Percentiles rank a stretch among this genome's conserved stretches.
Evolutionary conservation across 2,888 invertebrate species (phyloP).

Genomic region (Loripinus fragilis): DNA sequence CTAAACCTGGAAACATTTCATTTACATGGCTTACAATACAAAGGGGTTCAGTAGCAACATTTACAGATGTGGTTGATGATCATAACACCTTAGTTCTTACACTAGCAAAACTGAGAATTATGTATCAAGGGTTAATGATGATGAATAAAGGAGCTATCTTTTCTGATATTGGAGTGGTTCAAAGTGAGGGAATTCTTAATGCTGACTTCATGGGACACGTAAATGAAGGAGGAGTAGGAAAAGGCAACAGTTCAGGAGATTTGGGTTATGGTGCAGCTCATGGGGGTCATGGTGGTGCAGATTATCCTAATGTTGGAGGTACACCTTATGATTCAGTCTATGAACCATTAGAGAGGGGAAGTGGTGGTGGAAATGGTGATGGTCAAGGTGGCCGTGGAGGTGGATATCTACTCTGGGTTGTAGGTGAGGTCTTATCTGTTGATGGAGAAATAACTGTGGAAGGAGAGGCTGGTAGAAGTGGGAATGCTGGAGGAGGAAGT

Average conservation of each 20-base stretch:
- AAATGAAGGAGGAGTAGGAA: conserved; percentile 63
- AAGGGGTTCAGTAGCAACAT: conserved; percentile 63
- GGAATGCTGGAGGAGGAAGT: conserved; percentile 72
- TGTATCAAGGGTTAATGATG: conserved; percentile 66
- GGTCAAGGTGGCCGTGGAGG: conserved; percentile 73
- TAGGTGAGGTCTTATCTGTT: conserved; percentile 65
- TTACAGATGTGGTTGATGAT: conserved; percentile 63
- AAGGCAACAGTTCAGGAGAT: conserved; percentile 42
- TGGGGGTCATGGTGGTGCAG: conserved; percentile 76
- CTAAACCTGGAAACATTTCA: conserved; percentile 69
- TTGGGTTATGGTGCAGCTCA: conserved; percentile 71
- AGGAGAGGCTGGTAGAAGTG: conserved; percentile 63
- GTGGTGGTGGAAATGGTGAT: conserved; percentile 72
- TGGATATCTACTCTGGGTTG: conserved; percentile 69
- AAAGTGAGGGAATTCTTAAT: conserved; percentile 64
- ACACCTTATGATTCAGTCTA: conserved; percentile 72
- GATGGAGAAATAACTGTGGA: conserved; percentile 70
- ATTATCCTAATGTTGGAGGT: conserved; percentile 63
- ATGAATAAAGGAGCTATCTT: conserved; percentile 69
- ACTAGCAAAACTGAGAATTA: conserved; percentile 63
- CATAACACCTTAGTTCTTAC: conserved; percentile 58
- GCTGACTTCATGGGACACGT: conserved; percentile 64
- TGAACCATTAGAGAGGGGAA: conserved; percentile 62
- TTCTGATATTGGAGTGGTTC: conserved; percentile 66
- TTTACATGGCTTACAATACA: conserved; percentile 68